phyloP scores from a whole-genome alignment of 2,888 invertebrate genomes.

The Eupithecia dodoneata region DNA sequence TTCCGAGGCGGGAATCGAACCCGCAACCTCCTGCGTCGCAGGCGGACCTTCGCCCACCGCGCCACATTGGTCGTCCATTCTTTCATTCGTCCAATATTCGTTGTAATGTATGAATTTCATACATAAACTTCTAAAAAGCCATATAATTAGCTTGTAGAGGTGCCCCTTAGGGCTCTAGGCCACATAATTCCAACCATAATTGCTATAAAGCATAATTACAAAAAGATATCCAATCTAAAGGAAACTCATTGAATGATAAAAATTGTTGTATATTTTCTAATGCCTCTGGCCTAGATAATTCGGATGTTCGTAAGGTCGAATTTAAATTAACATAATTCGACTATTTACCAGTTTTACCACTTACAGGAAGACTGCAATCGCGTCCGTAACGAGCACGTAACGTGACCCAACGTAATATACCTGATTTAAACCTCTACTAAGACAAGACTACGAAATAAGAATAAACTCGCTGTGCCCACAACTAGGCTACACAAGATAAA shows the following conservation, averaged over 20 bases:
- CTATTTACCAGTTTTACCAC: constrained; percentile 28
- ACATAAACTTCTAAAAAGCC: no score
- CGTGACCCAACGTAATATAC: constrained; percentile 28
- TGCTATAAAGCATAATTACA: constrained; percentile 20
- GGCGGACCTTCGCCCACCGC: no score
- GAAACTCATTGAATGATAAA: constrained; percentile 39
- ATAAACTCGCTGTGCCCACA: no score
- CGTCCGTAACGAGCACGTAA: constrained; percentile 35
- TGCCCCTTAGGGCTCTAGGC: constrained; percentile 22
- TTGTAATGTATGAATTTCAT: no score
- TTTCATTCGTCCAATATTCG: no score
- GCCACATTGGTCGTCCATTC: no score
- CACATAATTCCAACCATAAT: constrained; percentile 4
- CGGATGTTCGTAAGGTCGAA: constrained; percentile 47
- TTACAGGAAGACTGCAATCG: constrained; percentile 48
- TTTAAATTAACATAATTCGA: constrained; percentile 38
- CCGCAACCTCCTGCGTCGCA: no score
- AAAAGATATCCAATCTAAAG: constrained; percentile 31
- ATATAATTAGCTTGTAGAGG: background rate
- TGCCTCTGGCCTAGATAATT: constrained; percentile 37
- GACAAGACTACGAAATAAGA: no score
- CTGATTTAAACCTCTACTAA: background rate
- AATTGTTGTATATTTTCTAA: constrained; percentile 41
- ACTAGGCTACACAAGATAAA: no score
- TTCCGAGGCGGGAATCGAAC: no score